These are phyloP conservation scores for Turnix velox DNA, from an alignment of 2,113 vertebrate genomes.

Conservation along the genomic window DNA sequence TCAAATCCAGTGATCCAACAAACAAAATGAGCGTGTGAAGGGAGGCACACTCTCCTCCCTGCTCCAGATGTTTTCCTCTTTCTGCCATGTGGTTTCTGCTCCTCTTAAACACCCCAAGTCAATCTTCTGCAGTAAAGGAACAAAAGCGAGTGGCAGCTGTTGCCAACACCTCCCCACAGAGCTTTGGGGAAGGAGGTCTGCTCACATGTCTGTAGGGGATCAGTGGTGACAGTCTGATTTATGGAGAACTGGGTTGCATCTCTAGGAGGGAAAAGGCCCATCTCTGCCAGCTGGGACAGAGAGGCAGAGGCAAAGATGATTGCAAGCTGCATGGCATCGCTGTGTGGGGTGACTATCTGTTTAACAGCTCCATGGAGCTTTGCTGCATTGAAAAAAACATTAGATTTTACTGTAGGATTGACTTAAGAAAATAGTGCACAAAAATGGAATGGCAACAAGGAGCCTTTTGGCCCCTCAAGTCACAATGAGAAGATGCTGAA, in stretches of 20 bases:
- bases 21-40: neutral
- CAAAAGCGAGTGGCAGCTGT: neutral
- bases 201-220: neutral
- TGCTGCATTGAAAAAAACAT: neutral
- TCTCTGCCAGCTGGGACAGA: neutral
- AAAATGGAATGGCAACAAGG: neutral
- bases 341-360: neutral
- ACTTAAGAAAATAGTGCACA: neutral
- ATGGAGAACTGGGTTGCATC: neutral
- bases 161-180: neutral
- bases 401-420: neutral
- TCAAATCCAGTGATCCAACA: neutral
- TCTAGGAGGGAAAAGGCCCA: neutral
- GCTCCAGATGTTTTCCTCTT: constrained; percentile 21
- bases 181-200: neutral
- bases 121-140: neutral
- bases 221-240: constrained; percentile 9
- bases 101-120: neutral
- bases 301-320: neutral
- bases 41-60: neutral
- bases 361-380: neutral
- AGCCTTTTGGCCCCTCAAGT: neutral
- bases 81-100: neutral
- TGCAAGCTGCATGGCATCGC: neutral
- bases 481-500: neutral